Base-by-base conservation (phyloP, 2,113 vertebrate species). In the Pachyramphus minor region DNA sequence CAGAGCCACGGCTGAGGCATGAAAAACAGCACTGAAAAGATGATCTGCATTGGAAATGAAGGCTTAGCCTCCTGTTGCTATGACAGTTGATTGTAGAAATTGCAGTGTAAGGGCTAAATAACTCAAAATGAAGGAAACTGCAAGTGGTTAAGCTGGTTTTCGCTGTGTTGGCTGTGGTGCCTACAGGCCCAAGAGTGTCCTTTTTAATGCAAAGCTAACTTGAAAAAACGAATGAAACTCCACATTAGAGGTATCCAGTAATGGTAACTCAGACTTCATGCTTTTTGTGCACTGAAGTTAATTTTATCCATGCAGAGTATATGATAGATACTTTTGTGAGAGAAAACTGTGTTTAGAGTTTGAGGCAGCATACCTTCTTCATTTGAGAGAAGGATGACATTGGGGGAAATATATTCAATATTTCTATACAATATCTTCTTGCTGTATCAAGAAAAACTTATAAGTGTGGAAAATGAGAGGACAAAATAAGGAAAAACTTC, bases 21-120 rank as follows among this genome's bases (percentile, higher is more conserved):
- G 31, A 52, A 9, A 49, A 84, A 11, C 30, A 10, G 37, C 23
- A 47, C 7, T 4, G 0, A 67, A 72, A 69, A 31, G n/a, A 47
- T 28, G 42, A n/a, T 92, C 39, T 89, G 68, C 72, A 21, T 78
- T 90, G 82, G 41, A 60, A 83, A 86, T 68, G 60, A 78, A 52
- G 82, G 27, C 45, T 83, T 60, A 37, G 58, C 16, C 27, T 64
- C 49, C 78, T 77, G 77, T 93, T 72, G 59, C 76, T 87, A 72
- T 87, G 82, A 20, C 78, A 47, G 73, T 77, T 94, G 59, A 71
- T 89, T 92, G 90, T 83, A 76, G 74, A 62, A 55, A 33, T 68
- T 1, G 2, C 62, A 8, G 3, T 18, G 42, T 44, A 55, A 21
- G 22, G 31, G 16, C 49, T 33, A 60, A 68, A 56, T 35, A 49